Evolutionary conservation across 1,140 invertebrate species (phyloP), one percentile per base, ranked within the genome.

Genomic region (Cyclina sinensis): DNA sequence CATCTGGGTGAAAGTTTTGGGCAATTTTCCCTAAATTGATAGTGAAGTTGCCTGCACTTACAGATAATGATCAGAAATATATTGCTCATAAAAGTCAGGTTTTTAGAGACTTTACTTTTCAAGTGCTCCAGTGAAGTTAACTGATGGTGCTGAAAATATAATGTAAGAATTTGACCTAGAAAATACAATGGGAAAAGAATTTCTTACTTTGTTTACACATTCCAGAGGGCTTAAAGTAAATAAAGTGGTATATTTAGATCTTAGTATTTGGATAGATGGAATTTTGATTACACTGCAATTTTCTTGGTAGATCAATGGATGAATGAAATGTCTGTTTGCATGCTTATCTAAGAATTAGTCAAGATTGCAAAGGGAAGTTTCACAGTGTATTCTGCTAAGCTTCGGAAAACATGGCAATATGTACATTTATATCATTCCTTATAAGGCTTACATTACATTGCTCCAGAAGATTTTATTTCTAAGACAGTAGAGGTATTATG

Each of bases 1-100:
- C 57, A 62, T 62, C 21, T 7, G 65, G 35, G 65, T 37, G 11
- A 37, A 70, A 70, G 32, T 35, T 70, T 70, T 70, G 35, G 32
- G 65, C 65, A 70, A 70, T 70, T 70, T n/a, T 35, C 32, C 9
- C 32, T 39, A 37, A 70, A 70, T 70, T 70, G 65, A 70, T 70
- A 70, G 32, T 37, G 65, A 1, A 70, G 65, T 18, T 37, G 14
- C 21, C 27, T 27, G n/a, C 14, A 12, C 35, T 70, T 14, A 39
- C 18, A 70, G 65, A 70, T 70, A 37, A n/a, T n/a, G 27, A 70
- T 70, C 32, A 27, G 65, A 70, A 37, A 37, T 37, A 70, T 18
- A 16, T 35, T 35, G 30, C 21, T 1, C 35, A 70, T 70, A 37
- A 70, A 70, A 70, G 11, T 37, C 65, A 70, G 0, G 35, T 37